Evolutionary conservation across 2,797 vertebrate species (phyloP).

Genomic region (Sarcoramphus papa): DNA sequence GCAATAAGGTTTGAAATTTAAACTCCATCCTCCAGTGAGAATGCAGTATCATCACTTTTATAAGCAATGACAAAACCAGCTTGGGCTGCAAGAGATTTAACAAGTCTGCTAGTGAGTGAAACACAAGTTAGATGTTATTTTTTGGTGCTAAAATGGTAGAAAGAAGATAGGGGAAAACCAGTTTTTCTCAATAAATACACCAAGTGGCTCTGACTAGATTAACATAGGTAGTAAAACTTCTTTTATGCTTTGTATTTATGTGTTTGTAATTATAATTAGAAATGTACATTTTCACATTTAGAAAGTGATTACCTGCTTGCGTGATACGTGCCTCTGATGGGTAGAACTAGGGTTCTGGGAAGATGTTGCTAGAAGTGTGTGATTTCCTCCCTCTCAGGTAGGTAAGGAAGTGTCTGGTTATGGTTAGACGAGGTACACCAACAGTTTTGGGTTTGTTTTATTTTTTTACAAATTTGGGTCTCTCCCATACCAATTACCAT

Average conservation of each 20-base stretch:
- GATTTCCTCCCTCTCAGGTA: not conserved
- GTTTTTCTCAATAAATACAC: not conserved
- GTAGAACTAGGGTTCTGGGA: not conserved
- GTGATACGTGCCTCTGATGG: not conserved
- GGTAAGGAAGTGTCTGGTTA: not conserved
- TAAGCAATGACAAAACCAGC: not conserved
- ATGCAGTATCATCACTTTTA: not conserved
- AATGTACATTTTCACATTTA: not conserved
- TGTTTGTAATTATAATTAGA: not conserved
- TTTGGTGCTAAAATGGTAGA: not conserved
- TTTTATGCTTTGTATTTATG: not conserved
- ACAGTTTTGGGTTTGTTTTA: not conserved
- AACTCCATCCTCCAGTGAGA: not conserved
- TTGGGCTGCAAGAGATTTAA: not conserved
- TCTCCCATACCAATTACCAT: not conserved
- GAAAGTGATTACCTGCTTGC: not conserved
- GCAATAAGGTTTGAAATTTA: not conserved
- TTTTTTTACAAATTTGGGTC: not conserved
- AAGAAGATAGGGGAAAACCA: not conserved
- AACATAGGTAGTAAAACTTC: not conserved
- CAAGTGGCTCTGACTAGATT: not conserved
- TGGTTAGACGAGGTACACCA: not conserved
- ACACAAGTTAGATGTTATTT: not conserved
- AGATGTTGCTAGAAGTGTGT: not conserved
- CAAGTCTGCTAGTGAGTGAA: not conserved